Percentiles rank a stretch among this genome's conserved stretches.
Evolutionary conservation across 64 coral and sea anemone genomes (phyloP).

Genomic region (Pocillopora verrucosa): DNA sequence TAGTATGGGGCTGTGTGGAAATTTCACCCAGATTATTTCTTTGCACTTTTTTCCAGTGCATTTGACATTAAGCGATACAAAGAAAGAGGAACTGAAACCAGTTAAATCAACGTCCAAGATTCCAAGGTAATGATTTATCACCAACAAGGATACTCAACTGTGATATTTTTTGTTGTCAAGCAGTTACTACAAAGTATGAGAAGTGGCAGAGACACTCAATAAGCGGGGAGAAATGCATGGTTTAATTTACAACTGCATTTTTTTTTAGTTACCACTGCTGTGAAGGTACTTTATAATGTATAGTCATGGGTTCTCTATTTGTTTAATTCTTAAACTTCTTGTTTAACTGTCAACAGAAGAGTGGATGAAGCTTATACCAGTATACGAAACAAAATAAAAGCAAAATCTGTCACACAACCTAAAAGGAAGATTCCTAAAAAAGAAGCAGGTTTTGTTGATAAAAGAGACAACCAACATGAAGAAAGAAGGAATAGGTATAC

Average conservation of each 20-base stretch:
- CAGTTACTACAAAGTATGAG: too few species aligned
- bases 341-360: neutral
- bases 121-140: constrained; percentile 10
- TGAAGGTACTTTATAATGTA: too few species aligned
- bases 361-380: neutral
- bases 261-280: too few species aligned
- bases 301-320: neutral
- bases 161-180: too few species aligned
- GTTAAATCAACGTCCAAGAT: constrained; percentile 12
- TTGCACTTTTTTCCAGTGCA: neutral
- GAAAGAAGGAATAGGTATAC: constrained; percentile 1
- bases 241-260: too few species aligned
- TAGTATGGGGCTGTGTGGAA: too few species aligned
- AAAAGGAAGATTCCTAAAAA: neutral
- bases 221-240: too few species aligned
- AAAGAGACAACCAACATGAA: neutral
- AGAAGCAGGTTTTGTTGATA: constrained; percentile 6
- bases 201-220: too few species aligned
- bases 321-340: neutral
- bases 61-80: neutral
- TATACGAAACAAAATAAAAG: neutral
- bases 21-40: neutral
- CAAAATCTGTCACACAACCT: neutral
- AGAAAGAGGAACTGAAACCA: neutral
- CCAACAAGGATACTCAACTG: too few species aligned